Evolutionary conservation across 2,888 invertebrate genomes (phyloP).

Genomic region (Tineola bisselliella): DNA sequence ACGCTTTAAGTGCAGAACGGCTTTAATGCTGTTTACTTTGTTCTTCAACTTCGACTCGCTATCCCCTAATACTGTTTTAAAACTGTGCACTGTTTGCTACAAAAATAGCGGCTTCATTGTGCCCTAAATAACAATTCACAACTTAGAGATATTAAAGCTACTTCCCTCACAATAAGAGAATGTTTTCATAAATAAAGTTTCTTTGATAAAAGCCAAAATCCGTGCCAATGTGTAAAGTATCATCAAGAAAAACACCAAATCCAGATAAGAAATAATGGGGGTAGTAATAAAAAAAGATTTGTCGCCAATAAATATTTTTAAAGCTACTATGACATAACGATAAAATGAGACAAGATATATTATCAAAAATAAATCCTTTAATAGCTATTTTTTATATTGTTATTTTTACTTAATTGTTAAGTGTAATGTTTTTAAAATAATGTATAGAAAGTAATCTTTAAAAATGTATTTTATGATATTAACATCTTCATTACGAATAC

Average conservation of each 20-base stretch:
- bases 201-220: no score
- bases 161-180: no score
- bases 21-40: constrained; percentile 50
- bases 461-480: background rate
- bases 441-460: no score
- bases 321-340: background rate
- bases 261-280: background rate
- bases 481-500: background rate
- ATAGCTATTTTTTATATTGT: no score
- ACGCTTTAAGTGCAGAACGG: constrained; percentile 24
- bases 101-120: background rate
- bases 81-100: background rate
- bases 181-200: no score
- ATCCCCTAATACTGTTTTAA: background rate
- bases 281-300: constrained; percentile 4
- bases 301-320: background rate
- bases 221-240: no score
- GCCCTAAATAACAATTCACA: no score
- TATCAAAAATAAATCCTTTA: no score
- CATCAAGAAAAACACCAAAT: background rate
- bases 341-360: background rate
- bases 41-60: constrained; percentile 31
- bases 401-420: no score
- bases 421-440: no score
- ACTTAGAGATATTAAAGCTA: no score